These are phyloP conservation scores for Pseudocheirus occidentalis DNA, from an alignment of 2,797 vertebrate species.

Conservation along the genomic window DNA sequence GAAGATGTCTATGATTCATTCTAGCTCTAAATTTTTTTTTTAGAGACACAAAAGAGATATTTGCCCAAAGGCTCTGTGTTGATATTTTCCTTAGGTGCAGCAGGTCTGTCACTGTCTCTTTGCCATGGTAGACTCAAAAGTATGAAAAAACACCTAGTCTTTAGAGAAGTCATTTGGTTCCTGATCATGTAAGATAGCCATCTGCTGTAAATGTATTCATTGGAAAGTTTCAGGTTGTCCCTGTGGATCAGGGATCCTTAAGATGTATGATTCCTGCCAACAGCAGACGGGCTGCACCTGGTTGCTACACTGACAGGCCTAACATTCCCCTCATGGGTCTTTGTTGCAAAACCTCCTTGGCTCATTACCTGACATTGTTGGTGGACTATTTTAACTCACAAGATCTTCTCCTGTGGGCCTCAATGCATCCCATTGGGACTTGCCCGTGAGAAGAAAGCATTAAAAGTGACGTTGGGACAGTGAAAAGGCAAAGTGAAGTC, in stretches of 20 bases:
- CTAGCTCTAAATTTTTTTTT: neutral
- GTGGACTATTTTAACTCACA: conserved; percentile 53
- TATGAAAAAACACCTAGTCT: neutral
- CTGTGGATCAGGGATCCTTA: conserved; percentile 38
- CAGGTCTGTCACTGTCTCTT: conserved; percentile 4
- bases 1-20: neutral
- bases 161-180: neutral
- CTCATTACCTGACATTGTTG: conserved; percentile 58
- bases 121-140: conserved; percentile 30
- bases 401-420: neutral
- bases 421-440: neutral
- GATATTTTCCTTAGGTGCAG: neutral
- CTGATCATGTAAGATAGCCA: neutral
- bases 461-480: conserved; percentile 14
- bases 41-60: neutral
- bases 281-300: conserved; percentile 51
- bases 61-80: neutral
- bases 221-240: conserved; percentile 38
- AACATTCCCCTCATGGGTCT: conserved; percentile 62
- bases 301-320: conserved; percentile 63
- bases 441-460: neutral
- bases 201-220: conserved; percentile 47
- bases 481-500: conserved; percentile 11
- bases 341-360: conserved; percentile 67
- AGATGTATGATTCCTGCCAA: conserved; percentile 57